Base-by-base conservation (phyloP, 2,113 vertebrate genomes). In the Mormoops blainvillei region DNA sequence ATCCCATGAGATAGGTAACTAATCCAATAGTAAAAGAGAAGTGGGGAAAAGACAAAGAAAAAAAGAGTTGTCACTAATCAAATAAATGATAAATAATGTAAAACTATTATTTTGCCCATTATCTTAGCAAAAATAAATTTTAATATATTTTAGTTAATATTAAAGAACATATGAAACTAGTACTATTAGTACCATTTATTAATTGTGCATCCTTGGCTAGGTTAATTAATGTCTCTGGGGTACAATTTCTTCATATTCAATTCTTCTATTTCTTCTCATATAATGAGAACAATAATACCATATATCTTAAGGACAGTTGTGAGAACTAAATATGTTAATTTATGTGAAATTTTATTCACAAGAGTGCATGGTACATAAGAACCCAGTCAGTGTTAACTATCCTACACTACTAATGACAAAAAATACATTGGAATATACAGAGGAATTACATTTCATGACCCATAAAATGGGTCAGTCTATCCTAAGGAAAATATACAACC, bases 311-410 rank as follows among this genome's bases (percentile, higher is more conserved):
- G 26, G 50, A 94, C 20, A 61, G 2, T 41, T 52, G 19, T 67
- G 87, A 96, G 77, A 95, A 76, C 81, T 95, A 67, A 83, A 71
- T 82, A 50, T 86, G 33, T 4, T 94, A 90, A 80, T 43, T 95
- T 54, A 63, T 33, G 22, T 52, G 86, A 87, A 94, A 61, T 4
- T 43, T 52, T 67, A 82, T 71, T 91, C 65, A 87, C 18, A 81
- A 71, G 38, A 65, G 1, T 86, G 4, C 5, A 13, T 81, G 14
- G 33, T 14, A 68, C 5, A 16, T 22, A 76, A 65, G n/a, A 88
- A 89, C 0, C 3, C 26, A 93, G 0, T 74, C 76, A 93, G 58
- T 82, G 3, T 76, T 83, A 92, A 56, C 7, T 78, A 9, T 36
- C 50, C 20, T 43, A 73, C 2, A 52, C 1, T 31, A 1, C 15